Base-by-base conservation (phyloP, 1,140 invertebrate species). In the Gonatopus flavifemur region DNA sequence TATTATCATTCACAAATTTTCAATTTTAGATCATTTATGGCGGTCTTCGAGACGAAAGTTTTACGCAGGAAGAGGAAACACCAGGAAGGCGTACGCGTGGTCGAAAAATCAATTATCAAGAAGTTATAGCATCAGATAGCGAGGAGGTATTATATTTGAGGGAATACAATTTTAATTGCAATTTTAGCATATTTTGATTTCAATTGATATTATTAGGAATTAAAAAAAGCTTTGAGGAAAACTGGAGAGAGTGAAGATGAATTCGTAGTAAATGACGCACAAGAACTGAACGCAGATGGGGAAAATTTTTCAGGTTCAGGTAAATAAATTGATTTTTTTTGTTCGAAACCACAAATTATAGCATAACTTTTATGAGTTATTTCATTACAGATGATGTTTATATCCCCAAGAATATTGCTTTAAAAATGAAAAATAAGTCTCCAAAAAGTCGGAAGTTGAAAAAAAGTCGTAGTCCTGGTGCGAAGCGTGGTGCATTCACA, bases 91-190 rank as follows among this genome's bases (percentile, higher is more conserved):
- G 82, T 49, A 88, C 86, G 2, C 78, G 87, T 37, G 87, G 87
- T 2, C 81, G 84, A 21, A 86, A 87, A 62, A 86, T 88, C 33
- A 87, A 86, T 58, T 89, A 88, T 64, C 79, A 86, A 28, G 86
- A 88, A 73, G 81, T 80, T 53, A 77, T 80, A 56, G 86, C 80
- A 67, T 85, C 76, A 50, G 86, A 80, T 67, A 86, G 83, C 13
- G 86, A 87, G 62, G 84, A 86, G 69, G 86, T 86, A 69, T 78
- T 67, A 70, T 54, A 47, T 57, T 16, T 25, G 15, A 22, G 35
- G 16, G 39, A 36, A 31, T 33, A 32, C 22, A 32, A 21, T 21
- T 9, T 32, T 31, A 10, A 30, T n/a, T n/a, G n/a, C 18, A 13
- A 32, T 31, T 24, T 46, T 8, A 32, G 12, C 18, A 35, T 44